These are phyloP conservation scores for Phrynosoma platyrhinos DNA, from an alignment of 2,113 vertebrate species.

Conservation along the genomic window DNA sequence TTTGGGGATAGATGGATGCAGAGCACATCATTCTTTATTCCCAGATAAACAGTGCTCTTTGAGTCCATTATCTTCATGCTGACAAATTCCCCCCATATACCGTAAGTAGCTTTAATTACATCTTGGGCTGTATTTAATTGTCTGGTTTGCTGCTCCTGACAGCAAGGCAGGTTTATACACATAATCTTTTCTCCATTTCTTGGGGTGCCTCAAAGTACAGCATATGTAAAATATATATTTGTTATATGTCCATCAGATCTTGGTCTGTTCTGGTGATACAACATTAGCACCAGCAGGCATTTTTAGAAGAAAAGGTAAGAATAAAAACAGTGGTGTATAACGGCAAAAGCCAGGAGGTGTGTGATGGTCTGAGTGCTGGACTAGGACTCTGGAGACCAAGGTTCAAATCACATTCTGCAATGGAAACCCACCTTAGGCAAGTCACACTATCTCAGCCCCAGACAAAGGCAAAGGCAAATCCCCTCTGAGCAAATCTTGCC, in stretches of 20 bases:
- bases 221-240: conserved; percentile 28
- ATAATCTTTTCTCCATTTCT: conserved; percentile 30
- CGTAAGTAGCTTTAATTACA: conserved; percentile 54
- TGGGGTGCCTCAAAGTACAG: conserved; percentile 14
- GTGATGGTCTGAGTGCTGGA: no score
- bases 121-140: conserved; percentile 51
- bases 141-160: conserved; percentile 36
- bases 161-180: conserved; percentile 31
- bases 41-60: conserved; percentile 32
- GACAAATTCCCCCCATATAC: conserved; percentile 33
- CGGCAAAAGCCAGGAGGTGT: not conserved
- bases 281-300: not conserved
- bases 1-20: conserved; percentile 20
- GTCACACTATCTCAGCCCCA: no score
- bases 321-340: not conserved
- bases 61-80: conserved; percentile 35
- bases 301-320: not conserved
- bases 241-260: not conserved
- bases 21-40: conserved; percentile 26
- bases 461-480: no score
- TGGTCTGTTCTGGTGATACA: not conserved
- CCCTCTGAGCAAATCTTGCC: no score
- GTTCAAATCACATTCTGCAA: not conserved
- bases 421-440: not conserved
- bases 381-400: not conserved